Percentiles rank a stretch among this genome's conserved stretches.
phyloP scores from a whole-genome alignment of 2,797 vertebrate species.

The Pseudomugil tenellus region DNA sequence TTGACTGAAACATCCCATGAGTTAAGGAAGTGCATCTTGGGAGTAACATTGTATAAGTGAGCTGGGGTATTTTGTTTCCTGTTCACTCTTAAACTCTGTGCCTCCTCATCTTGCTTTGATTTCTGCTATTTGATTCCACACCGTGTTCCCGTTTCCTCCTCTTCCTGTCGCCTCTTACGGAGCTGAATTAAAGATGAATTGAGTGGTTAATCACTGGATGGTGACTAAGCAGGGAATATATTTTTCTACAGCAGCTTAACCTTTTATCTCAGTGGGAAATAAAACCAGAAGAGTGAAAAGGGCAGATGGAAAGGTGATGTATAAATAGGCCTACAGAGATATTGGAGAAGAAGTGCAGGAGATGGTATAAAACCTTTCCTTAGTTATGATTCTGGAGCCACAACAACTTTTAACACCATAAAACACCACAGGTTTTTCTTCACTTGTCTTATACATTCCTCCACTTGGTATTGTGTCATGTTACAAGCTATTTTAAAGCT shows the following conservation, averaged over 20 bases:
- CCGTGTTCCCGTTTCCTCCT: background rate
- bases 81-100: background rate
- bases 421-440: background rate
- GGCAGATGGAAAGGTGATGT: slow-evolving; percentile 15
- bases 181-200: slow-evolving; percentile 37
- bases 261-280: slow-evolving; percentile 21
- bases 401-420: slow-evolving; percentile 8
- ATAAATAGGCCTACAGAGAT: background rate
- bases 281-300: slow-evolving; percentile 24
- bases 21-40: slow-evolving; percentile 9
- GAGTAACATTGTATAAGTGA: slow-evolving; percentile 1
- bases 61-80: slow-evolving; percentile 6
- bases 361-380: background rate
- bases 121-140: slow-evolving; percentile 1
- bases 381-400: slow-evolving; percentile 1
- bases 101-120: slow-evolving; percentile 23
- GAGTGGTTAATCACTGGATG: slow-evolving; percentile 26
- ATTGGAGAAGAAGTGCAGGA: background rate
- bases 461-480: background rate
- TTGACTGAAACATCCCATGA: slow-evolving; percentile 27
- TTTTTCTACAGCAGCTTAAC: slow-evolving; percentile 33
- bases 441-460: background rate
- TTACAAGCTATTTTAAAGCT: background rate
- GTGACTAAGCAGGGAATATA: slow-evolving; percentile 22
- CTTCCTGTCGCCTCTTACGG: background rate